phyloP scores from a whole-genome alignment of 2,113 vertebrate genomes.

The Bubo scandiacus region DNA sequence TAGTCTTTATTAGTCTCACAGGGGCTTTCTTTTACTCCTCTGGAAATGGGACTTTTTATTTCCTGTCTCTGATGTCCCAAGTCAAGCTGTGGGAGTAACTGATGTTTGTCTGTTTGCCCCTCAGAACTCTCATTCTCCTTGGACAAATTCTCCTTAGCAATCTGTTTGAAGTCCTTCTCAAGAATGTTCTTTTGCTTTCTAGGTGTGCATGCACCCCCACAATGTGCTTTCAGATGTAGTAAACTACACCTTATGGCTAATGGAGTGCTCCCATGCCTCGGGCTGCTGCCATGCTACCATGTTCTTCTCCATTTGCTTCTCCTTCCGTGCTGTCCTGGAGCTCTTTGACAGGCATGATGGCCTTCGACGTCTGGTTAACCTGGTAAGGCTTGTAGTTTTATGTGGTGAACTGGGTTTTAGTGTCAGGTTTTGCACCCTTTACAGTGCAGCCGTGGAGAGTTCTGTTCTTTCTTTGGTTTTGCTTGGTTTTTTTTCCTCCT shows the following conservation, averaged over 20 bases:
- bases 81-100: neutral
- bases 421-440: neutral
- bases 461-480: neutral
- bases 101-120: neutral
- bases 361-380: constrained; percentile 92
- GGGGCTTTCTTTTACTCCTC: neutral
- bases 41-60: neutral
- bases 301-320: constrained; percentile 99
- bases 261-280: constrained; percentile 98
- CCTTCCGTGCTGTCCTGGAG: constrained; percentile 95
- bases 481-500: neutral
- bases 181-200: constrained; percentile 22
- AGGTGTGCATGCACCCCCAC: constrained; percentile 97
- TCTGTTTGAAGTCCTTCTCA: neutral
- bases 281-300: constrained; percentile 99
- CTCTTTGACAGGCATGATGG: constrained; percentile 98
- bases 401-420: neutral
- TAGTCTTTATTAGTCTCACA: neutral
- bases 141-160: neutral
- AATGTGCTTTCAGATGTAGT: constrained; percentile 93
- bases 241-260: constrained; percentile 94
- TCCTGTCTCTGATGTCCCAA: neutral
- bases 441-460: neutral
- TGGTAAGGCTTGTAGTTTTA: constrained; percentile 74
- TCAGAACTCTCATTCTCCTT: neutral